phyloP scores from a whole-genome alignment of 1,140 invertebrate genomes.

The Drosophila persimilis region DNA sequence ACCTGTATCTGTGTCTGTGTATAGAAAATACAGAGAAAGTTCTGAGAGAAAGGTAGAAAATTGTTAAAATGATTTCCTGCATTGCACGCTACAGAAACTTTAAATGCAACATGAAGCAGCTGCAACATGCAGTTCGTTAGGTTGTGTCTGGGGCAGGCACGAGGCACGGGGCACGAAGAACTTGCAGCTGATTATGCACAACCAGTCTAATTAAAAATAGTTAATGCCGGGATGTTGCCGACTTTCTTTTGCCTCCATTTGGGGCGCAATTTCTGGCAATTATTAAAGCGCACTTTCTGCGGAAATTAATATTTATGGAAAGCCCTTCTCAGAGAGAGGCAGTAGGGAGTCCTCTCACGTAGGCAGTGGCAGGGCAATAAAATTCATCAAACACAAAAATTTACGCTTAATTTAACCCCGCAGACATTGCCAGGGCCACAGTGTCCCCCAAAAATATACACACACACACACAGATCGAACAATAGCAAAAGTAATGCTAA shows the following conservation, averaged over 20 bases:
- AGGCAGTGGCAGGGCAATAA: constrained; percentile 42
- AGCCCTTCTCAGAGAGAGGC: background rate
- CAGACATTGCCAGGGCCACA: constrained; percentile 48
- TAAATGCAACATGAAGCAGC: constrained; percentile 74
- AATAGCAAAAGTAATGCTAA: constrained; percentile 80
- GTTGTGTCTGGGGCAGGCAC: constrained; percentile 1
- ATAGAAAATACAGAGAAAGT: constrained; percentile 39
- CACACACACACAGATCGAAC: constrained; percentile 52
- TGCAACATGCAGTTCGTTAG: constrained; percentile 39
- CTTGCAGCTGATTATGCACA: constrained; percentile 67
- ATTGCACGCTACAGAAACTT: constrained; percentile 77
- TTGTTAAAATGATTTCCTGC: constrained; percentile 80
- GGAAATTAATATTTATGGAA: constrained; percentile 34
- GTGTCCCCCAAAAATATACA: background rate
- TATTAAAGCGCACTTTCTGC: constrained; percentile 48
- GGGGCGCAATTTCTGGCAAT: constrained; percentile 24
- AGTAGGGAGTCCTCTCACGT: background rate
- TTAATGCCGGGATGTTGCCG: constrained; percentile 46
- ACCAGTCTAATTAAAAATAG: constrained; percentile 71
- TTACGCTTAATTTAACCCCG: constrained; percentile 72
- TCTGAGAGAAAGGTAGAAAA: constrained; percentile 52
- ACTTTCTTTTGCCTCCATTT: background rate
- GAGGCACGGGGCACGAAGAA: constrained; percentile 5
- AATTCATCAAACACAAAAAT: constrained; percentile 72
- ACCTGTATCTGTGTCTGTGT: constrained; percentile 40